Evolutionary conservation across 2,888 invertebrate genomes (phyloP), one percentile per base, ranked within the genome.

Genomic region (Hydraecia micacea): DNA sequence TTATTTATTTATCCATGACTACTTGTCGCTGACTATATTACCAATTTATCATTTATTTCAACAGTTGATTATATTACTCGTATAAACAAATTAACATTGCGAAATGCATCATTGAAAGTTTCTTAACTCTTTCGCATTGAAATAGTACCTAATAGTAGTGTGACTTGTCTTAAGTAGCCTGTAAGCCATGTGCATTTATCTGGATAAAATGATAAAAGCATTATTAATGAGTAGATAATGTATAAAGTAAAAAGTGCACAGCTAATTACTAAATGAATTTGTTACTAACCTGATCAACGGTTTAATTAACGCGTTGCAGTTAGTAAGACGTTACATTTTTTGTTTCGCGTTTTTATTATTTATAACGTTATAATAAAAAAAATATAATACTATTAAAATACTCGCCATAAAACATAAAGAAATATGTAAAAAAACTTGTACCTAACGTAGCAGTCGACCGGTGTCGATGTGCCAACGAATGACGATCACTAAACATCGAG

Each of bases 1-100:
- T 79, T 80, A 77, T 84, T 85, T 86, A 69, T 77, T 76, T 77
- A 66, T 77, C 58, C 74, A 76, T 76, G 69, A 49, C 62, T 52
- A 60, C 25, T 42, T 21, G 46, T 74, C 52, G 42, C 62, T 62
- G 79, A 71, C 72, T 79, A 69, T 70, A 78, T 74, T 74, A 70
- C 58, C 62, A 81, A 86, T 86, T 78, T 78, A 80, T 86, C 79
- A 80, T 86, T 77, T 65, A 79, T 88, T 80, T 75, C 73, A 65
- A 76, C 78, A 81, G 73, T 72, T 73, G 81, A 75, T 77, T 80
- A 79, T 73, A 86, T 88, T 86, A n/a, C n/a, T n/a, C n/a, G n/a
- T n/a, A 73, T 84, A 55, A 78, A 63, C 46, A 58, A 80, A 79
- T 81, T 77, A 77, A 72, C 32, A 73, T 88, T 87, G 67, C 67